Conservation (phyloP, 53 echinoderm and acorn worm species). For the Pentamera pediparva region DNA sequence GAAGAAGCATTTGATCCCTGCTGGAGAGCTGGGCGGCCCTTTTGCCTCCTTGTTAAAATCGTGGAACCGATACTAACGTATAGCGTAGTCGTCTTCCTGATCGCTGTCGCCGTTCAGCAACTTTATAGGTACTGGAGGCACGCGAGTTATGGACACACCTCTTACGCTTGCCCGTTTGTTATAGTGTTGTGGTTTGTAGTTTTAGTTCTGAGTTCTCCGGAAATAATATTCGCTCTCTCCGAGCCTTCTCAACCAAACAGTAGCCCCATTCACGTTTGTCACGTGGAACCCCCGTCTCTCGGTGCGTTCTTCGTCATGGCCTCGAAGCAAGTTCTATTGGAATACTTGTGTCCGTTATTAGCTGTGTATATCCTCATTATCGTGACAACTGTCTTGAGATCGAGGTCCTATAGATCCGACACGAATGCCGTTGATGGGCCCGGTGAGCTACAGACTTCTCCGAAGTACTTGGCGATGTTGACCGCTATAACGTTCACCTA, state of each 20-base stretch:
- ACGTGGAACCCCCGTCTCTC: neutral
- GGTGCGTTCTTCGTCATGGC: neutral
- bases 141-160: neutral
- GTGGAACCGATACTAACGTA: slow-evolving; percentile 12
- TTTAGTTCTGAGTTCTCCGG: slow-evolving; percentile 7
- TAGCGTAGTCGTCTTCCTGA: slow-evolving; percentile 1
- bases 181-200: neutral
- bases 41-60: neutral
- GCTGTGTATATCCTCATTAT: neutral
- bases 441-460: neutral
- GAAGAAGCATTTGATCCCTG: slow-evolving; percentile 25
- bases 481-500: neutral
- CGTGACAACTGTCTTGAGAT: neutral
- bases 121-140: neutral
- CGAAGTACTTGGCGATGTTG: slow-evolving; percentile 1
- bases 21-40: neutral
- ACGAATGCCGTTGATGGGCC: no score
- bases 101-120: slow-evolving; percentile 5
- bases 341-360: neutral
- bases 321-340: neutral
- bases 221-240: neutral
- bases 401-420: no score
- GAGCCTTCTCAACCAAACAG: neutral
- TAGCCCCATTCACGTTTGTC: neutral
- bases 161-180: neutral